These are phyloP conservation scores for Oreochromis aureus DNA, from an alignment of 2,113 vertebrate genomes.

Conservation along the genomic window DNA sequence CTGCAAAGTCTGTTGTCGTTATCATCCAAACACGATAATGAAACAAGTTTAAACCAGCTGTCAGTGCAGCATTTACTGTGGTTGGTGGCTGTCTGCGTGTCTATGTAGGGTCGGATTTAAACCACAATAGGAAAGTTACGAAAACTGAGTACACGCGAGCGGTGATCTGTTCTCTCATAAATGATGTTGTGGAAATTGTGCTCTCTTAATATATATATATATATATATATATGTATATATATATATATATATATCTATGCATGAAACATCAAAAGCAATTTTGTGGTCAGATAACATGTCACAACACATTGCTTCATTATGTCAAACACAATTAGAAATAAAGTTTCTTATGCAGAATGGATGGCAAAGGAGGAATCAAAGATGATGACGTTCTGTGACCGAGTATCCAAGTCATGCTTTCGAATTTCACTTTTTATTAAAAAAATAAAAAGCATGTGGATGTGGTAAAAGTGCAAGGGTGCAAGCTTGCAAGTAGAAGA, in stretches of 20 bases:
- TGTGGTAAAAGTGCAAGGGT: not conserved
- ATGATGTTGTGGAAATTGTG: not conserved
- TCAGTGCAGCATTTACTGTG: not conserved
- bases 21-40: not conserved
- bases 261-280: no score
- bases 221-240: not conserved
- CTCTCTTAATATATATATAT: not conserved
- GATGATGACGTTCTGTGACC: not conserved
- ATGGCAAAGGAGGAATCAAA: not conserved
- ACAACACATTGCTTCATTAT: not conserved
- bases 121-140: not conserved
- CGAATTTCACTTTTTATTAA: not conserved
- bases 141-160: not conserved
- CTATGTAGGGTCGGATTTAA: not conserved
- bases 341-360: not conserved
- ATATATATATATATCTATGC: no score
- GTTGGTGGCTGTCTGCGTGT: not conserved
- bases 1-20: not conserved
- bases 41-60: not conserved
- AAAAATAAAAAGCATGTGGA: not conserved
- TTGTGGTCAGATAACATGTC: not conserved
- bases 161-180: not conserved
- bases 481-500: not conserved
- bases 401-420: not conserved
- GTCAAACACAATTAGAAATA: no score